Evolutionary conservation across 2,113 vertebrate genomes (phyloP).

Genomic region (Mirounga angustirostris): DNA sequence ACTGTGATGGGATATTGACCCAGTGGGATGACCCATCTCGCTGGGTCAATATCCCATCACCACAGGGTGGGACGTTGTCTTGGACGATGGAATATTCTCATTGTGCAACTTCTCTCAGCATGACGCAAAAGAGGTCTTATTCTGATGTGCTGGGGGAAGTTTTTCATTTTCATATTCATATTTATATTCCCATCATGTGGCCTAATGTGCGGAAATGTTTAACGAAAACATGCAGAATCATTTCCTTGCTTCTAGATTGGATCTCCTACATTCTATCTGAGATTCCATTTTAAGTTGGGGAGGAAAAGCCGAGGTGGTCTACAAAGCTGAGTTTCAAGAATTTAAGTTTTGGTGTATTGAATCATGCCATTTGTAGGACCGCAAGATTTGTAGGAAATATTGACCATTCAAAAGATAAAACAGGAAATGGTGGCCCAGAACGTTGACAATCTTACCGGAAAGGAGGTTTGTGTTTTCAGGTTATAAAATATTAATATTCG

Average conservation of each 20-base stretch:
- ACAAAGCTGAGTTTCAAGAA: slow-evolving; percentile 21
- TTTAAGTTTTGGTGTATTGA: neutral
- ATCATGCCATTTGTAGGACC: neutral
- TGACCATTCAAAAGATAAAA: neutral
- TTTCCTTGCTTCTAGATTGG: neutral
- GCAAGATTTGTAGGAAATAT: slow-evolving; percentile 8
- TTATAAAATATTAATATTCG: neutral
- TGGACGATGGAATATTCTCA: neutral
- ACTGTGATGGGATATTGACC: neutral
- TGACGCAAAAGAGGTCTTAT: neutral
- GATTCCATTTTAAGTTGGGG: neutral
- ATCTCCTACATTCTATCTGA: neutral
- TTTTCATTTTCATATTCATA: neutral
- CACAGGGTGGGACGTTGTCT: neutral
- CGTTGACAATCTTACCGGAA: neutral
- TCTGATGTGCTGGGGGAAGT: neutral
- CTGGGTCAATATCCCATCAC: neutral
- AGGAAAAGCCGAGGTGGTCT: neutral
- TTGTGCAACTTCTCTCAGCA: neutral
- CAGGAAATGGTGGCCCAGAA: neutral
- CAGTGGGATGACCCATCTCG: neutral
- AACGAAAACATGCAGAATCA: neutral
- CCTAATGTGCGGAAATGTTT: slow-evolving; percentile 48
- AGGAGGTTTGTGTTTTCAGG: neutral
- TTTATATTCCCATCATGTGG: neutral